Base-by-base conservation (phyloP, 1,140 invertebrate species). In the Ceratosolen fusciceps region DNA sequence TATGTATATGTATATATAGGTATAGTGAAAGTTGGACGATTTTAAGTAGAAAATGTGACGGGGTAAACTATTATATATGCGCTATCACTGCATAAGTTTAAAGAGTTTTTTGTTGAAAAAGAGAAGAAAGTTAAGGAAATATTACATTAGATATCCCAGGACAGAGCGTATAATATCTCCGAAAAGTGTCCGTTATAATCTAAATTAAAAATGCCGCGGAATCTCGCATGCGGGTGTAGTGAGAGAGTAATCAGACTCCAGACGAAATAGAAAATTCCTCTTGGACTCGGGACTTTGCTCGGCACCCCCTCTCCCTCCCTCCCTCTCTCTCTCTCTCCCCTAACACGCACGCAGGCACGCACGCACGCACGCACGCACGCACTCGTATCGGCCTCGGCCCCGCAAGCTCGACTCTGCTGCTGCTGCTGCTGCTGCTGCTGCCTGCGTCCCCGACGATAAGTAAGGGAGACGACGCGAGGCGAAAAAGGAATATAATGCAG, bases 261-360 rank as follows among this genome's bases (percentile, higher is more conserved):
- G 79, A 77, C 72, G 80, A 83, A 83, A 83, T 83, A 83, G 83
- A 82, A 83, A 82, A 83, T 83, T 82, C 83, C 83, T 80, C 78
- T 60, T 73, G 78, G 71, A 79, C 72, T 78, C 76, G 65, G 54
- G 68, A 58, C 74, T 67, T 74, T 68, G 68, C 68, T 71, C 37
- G 24, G 39, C 26, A 14, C 72, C 34, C 68, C 43, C 60, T 29
- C 29, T 14, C 31, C 37, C 67, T 60, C 52, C 31, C 21, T 12
- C 34, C 1, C 39, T 72, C 65, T 68, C 71, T 49, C 29, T 39
- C 37, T 39, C 62, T 56, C 26, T 71, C 39, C 49, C 68, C 16
- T 62, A 8, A 7, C 43, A 16, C 43, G 16, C 43, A 9, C 43
- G 43, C 43, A 16, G 43, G 43, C 49, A 8, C 49, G 5, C 12